phyloP scores from a whole-genome alignment of 2,113 vertebrate genomes.

The Sciurus niger region DNA sequence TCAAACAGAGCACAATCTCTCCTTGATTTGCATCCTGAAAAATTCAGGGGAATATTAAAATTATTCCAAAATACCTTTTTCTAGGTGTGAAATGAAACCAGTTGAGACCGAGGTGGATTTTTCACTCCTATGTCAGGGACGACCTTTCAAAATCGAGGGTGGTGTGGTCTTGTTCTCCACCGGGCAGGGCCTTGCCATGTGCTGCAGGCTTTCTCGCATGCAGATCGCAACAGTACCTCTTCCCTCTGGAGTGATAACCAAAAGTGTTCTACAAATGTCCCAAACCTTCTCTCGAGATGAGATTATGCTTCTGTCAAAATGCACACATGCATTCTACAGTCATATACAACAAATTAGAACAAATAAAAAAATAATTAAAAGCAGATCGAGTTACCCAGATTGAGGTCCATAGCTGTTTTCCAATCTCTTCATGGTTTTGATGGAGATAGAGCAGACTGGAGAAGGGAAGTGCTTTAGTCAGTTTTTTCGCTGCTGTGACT shows the following conservation, averaged over 20 bases:
- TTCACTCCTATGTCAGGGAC: neutral
- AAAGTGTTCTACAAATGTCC: neutral
- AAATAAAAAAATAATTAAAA: no score
- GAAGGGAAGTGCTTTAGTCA: neutral
- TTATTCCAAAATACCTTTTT: neutral
- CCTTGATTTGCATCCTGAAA: slow-evolving; percentile 18
- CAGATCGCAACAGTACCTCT: rapidly evolving
- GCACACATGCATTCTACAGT: no score
- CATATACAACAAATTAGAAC: no score
- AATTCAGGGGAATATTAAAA: neutral
- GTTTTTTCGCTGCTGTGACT: no score
- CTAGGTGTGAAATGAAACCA: neutral
- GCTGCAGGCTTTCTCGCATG: neutral
- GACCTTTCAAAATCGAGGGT: neutral
- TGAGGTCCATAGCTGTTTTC: neutral
- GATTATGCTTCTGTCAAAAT: no score
- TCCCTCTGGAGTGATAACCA: neutral
- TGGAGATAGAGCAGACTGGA: neutral
- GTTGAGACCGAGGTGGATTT: neutral
- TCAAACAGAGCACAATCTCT: neutral
- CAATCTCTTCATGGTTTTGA: neutral
- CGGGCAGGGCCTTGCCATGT: rapidly evolving
- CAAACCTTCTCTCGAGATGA: neutral
- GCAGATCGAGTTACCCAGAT: neutral
- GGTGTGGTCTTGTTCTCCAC: rapidly evolving